Conservation (phyloP, 1,140 invertebrate genomes). For the Cotesia glomerata region DNA sequence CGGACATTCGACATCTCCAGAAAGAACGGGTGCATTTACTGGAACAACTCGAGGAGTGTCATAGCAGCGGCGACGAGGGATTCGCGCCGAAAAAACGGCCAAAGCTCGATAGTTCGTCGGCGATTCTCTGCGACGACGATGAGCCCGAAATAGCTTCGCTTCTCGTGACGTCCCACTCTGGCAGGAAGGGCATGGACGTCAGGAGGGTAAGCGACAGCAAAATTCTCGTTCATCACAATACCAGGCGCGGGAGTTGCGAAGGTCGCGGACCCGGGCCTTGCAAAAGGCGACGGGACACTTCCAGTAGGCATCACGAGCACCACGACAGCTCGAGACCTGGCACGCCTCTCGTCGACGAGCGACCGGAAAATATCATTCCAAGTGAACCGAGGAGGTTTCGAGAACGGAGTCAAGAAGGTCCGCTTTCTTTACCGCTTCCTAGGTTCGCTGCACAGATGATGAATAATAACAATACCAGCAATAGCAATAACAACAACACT, state of each 20-base stretch:
- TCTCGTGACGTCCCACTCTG: slow-evolving; percentile 58
- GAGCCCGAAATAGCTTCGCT: slow-evolving; percentile 61
- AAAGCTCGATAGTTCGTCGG: slow-evolving; percentile 65
- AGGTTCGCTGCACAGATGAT: slow-evolving; percentile 81
- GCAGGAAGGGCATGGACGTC: slow-evolving; percentile 65
- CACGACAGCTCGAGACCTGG: slow-evolving; percentile 76
- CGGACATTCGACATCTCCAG: slow-evolving; percentile 72
- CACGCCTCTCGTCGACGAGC: slow-evolving; percentile 83
- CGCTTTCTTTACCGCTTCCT: slow-evolving; percentile 81
- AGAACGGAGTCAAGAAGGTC: slow-evolving; percentile 69
- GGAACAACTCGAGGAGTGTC: slow-evolving; percentile 76
- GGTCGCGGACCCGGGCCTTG: slow-evolving; percentile 58
- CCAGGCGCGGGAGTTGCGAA: slow-evolving; percentile 63
- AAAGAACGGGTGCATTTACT: slow-evolving; percentile 74
- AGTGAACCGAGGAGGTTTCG: slow-evolving; percentile 74
- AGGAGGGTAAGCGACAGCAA: slow-evolving; percentile 63
- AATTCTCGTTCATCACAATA: slow-evolving; percentile 59
- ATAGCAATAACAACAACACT: slow-evolving; percentile 47
- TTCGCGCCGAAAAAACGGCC: slow-evolving; percentile 71
- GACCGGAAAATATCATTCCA: slow-evolving; percentile 76
- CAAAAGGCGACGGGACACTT: slow-evolving; percentile 54
- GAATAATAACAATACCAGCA: slow-evolving; percentile 55
- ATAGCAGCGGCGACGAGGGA: slow-evolving; percentile 74
- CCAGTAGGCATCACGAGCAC: slow-evolving; percentile 63
- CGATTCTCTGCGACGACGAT: slow-evolving; percentile 61